These are phyloP conservation scores for Pocillopora damicornis DNA, from an alignment of 64 coral and sea anemone genomes.

Conservation along the genomic window DNA sequence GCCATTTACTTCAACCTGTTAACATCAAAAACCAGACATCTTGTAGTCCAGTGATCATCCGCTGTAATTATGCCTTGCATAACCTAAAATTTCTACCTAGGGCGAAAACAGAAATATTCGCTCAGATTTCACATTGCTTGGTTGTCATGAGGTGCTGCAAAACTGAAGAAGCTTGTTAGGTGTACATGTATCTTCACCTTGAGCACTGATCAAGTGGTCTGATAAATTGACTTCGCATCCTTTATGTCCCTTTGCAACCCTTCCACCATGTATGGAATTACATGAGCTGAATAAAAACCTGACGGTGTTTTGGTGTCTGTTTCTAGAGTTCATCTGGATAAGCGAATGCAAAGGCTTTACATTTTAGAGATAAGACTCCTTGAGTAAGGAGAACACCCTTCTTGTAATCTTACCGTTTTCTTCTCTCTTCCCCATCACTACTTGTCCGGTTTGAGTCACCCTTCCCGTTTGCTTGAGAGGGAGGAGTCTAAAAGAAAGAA, in stretches of 20 bases:
- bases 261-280: too few species aligned
- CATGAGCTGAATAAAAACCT: too few species aligned
- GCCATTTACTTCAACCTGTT: conserved; percentile 86
- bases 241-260: too few species aligned
- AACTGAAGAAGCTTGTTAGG: neutral
- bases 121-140: conserved; percentile 41
- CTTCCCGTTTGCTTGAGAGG: conserved; percentile 76
- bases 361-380: neutral
- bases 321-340: too few species aligned
- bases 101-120: conserved; percentile 87
- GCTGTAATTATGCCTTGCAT: conserved; percentile 85
- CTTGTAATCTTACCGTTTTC: conserved; percentile 53
- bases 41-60: conserved; percentile 88
- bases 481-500: conserved; percentile 20
- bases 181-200: neutral
- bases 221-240: too few species aligned
- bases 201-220: neutral
- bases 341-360: too few species aligned
- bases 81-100: conserved; percentile 99
- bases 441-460: conserved; percentile 48
- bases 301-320: too few species aligned
- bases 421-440: conserved; percentile 72
- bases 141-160: conserved; percentile 17
- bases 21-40: conserved; percentile 95
- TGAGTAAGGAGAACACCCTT: neutral